These are phyloP conservation scores for Microctonus brassicae DNA, from an alignment of 2,888 invertebrate species.

Conservation along the genomic window DNA sequence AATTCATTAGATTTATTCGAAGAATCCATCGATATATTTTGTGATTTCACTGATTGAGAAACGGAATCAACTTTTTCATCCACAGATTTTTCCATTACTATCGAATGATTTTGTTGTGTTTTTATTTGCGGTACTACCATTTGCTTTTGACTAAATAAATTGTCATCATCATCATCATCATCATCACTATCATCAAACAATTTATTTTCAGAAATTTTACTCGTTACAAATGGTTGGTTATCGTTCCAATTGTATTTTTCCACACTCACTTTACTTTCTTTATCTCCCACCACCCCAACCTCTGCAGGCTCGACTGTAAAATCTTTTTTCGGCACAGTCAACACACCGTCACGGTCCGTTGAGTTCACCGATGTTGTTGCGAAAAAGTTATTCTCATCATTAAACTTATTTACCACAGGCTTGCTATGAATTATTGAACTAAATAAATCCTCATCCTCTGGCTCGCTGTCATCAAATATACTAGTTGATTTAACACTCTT, in stretches of 20 bases:
- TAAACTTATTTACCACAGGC: constrained; percentile 24
- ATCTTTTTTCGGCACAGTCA: constrained; percentile 47
- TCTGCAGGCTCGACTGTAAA: constrained; percentile 34
- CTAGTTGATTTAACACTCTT: constrained; percentile 37
- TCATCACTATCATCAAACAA: constrained; percentile 51
- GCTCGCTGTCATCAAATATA: constrained; percentile 59
- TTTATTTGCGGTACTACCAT: not conserved
- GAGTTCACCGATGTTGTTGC: constrained; percentile 35
- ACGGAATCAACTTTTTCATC: constrained; percentile 20
- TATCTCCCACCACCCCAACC: constrained; percentile 29
- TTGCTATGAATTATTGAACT: constrained; percentile 34
- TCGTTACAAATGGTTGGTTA: constrained; percentile 15
- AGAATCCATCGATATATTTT: constrained; percentile 10
- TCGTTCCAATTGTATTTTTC: constrained; percentile 29
- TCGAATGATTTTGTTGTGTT: constrained; percentile 1
- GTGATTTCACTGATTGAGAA: constrained; percentile 11
- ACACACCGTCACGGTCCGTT: constrained; percentile 35
- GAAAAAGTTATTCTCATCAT: constrained; percentile 41
- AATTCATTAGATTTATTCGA: not conserved
- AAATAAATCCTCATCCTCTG: constrained; percentile 47
- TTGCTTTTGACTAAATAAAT: constrained; percentile 50
- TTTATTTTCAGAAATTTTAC: constrained; percentile 26
- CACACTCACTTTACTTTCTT: constrained; percentile 28
- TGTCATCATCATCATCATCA: constrained; percentile 52
- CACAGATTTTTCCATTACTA: not conserved